Evolutionary conservation across 2,888 invertebrate genomes (phyloP), one percentile per base, ranked within the genome.

Genomic region (Tridacna crocea): DNA sequence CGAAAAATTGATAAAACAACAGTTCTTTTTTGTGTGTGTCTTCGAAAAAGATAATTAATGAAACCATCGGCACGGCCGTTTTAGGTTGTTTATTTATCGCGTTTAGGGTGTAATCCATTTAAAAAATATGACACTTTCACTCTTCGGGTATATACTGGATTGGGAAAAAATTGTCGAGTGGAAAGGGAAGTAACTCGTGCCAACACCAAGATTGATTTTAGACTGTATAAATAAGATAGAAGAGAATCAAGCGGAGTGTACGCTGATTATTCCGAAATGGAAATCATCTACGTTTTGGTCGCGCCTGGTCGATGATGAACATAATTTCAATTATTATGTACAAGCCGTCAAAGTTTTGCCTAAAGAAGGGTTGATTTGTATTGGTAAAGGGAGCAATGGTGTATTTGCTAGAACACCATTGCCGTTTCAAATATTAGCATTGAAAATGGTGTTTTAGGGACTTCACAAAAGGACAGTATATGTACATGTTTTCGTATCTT

Each of bases 221-320:
- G 8, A 76, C 15, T 79, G 73, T 58, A 68, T 87, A 6, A 51
- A 48, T 6, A 87, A 87, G 63, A 55, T 77, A 6, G 24, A 55
- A 17, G 46, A 60, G 27, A 75, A 78, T 8, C 80, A 80, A 24
- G 77, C 79, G 58, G 48, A 26, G n/a, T 66, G 79, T 63, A 77
- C 77, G 4, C 24, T 80, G 22, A 55, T 83, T 27, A 65, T 77
- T 17, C 80, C 80, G 15, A 65, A 51, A 26, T 83, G 83, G 77
- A 48, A 63, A 24, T 83, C 80, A n/a, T 77, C 83, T 17, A 51
- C 73, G 11, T 80, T 46, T 61, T 83, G 83, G 83, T 77, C 83
- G n/a, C 11, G 73, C 17, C 70, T 78, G 13, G 80, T 73, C 68
- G 73, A 72, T 24, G 55, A 61, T 12, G 61, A 60, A 19, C 12